Conservation (phyloP, 2,888 invertebrate genomes). For the Exephanes ischioxanthus region DNA sequence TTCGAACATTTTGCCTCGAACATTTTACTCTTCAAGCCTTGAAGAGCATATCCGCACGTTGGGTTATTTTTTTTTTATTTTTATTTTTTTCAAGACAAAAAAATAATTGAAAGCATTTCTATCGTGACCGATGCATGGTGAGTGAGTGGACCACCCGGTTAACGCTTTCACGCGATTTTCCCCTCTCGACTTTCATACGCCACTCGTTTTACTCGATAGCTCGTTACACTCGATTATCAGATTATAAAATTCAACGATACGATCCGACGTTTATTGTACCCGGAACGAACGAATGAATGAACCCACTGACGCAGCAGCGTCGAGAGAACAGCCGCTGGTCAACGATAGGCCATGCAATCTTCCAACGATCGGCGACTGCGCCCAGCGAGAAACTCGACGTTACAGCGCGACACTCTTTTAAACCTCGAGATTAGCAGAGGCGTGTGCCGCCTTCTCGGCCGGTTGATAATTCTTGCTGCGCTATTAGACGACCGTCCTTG, state of each 20-base stretch:
- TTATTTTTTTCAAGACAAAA: neutral
- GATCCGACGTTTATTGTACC: conserved; percentile 37
- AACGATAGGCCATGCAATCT: conserved; percentile 18
- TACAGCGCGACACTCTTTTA: conserved; percentile 4
- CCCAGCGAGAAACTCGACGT: conserved; percentile 27
- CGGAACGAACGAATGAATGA: conserved; percentile 54
- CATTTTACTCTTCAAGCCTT: neutral
- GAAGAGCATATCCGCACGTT: neutral
- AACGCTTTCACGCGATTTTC: conserved; percentile 36
- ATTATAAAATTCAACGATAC: conserved; percentile 30
- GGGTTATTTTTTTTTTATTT: neutral
- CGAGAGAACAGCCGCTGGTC: conserved; percentile 1
- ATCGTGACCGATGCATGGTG: neutral
- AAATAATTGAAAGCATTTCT: neutral
- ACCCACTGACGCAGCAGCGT: neutral
- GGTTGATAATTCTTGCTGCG: conserved; percentile 37
- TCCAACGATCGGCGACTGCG: neutral
- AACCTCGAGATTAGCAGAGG: conserved; percentile 43
- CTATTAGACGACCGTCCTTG: conserved; percentile 60
- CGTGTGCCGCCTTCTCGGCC: conserved; percentile 42
- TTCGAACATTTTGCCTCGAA: neutral
- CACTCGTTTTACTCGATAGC: neutral
- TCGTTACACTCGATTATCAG: conserved; percentile 26
- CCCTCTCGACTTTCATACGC: conserved; percentile 48
- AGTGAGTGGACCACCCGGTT: conserved; percentile 19